phyloP scores from a whole-genome alignment of 2,888 invertebrate genomes.

The Lasioglossum zephyrum region DNA sequence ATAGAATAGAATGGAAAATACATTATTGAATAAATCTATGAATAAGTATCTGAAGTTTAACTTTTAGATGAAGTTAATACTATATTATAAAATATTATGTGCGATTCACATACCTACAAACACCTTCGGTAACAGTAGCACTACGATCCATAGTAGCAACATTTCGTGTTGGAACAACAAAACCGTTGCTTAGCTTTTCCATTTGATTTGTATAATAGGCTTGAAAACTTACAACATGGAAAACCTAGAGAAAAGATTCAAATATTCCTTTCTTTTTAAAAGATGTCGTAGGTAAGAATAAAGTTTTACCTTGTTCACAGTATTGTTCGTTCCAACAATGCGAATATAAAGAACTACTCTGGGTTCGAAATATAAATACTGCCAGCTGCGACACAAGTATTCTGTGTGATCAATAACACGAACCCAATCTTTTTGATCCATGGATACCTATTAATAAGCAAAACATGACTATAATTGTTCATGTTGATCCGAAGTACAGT shows the following conservation, averaged over 20 bases:
- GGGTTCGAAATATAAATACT: conserved; percentile 95
- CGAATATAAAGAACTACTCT: conserved; percentile 94
- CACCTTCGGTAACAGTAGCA: conserved; percentile 98
- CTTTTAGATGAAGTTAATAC: not conserved
- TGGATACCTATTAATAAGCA: conserved; percentile 88
- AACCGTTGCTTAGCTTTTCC: conserved; percentile 91
- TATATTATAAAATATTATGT: not conserved
- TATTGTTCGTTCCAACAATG: conserved; percentile 96
- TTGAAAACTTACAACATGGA: conserved; percentile 97
- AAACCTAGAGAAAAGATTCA: conserved; percentile 86
- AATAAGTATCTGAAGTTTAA: too few species aligned
- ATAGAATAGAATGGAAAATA: too few species aligned
- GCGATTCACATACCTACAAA: conserved; percentile 87
- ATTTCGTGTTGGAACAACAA: conserved; percentile 93
- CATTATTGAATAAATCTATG: too few species aligned
- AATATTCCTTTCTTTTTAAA: not conserved
- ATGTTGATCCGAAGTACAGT: not conserved
- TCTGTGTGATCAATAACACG: conserved; percentile 96
- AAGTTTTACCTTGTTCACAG: conserved; percentile 92
- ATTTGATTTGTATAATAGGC: conserved; percentile 92
- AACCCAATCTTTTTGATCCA: conserved; percentile 98
- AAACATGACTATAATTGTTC: conserved; percentile 3
- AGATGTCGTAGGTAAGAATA: not conserved
- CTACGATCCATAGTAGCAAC: conserved; percentile 96
- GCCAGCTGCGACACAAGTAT: conserved; percentile 98